Conservation (phyloP, 1,140 invertebrate species). For the Epicauta chinensis region DNA sequence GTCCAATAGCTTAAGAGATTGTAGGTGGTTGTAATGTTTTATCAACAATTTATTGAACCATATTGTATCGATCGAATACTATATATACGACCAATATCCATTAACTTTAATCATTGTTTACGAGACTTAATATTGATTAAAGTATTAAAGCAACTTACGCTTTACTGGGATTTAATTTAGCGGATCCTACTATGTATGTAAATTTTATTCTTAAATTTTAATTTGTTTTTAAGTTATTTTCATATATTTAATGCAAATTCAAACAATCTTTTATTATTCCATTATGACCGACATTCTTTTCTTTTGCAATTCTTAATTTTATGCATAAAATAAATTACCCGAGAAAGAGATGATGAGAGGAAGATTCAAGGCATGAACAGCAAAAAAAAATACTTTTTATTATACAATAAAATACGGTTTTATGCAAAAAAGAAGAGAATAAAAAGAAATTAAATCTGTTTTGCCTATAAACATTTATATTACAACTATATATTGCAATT, state of each 20-base stretch:
- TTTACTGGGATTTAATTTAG: constrained; percentile 25
- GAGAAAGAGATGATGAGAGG: too few relatives aligned
- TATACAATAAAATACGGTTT: too few relatives aligned
- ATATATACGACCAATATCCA: constrained; percentile 25
- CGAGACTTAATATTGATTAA: constrained; percentile 31
- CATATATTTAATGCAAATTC: constrained; percentile 24
- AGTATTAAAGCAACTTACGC: constrained; percentile 25
- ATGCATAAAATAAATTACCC: constrained; percentile 22
- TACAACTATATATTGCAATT: too few relatives aligned
- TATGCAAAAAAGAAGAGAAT: too few relatives aligned
- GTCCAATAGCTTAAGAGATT: constrained; percentile 14
- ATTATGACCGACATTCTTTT: constrained; percentile 4
- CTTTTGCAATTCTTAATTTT: constrained; percentile 17
- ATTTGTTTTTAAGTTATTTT: constrained; percentile 28
- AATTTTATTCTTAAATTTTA: constrained; percentile 32
- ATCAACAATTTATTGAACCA: constrained; percentile 24
- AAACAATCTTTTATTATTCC: constrained; percentile 22
- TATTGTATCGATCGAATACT: constrained; percentile 16
- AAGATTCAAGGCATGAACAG: too few relatives aligned
- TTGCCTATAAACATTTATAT: too few relatives aligned
- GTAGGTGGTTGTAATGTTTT: constrained; percentile 18
- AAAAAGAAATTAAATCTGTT: too few relatives aligned
- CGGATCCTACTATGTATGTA: constrained; percentile 27
- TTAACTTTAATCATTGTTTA: constrained; percentile 31
- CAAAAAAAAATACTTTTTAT: too few relatives aligned